Evolutionary conservation across 2,888 invertebrate genomes (phyloP).

Genomic region (Thalpophila matura): DNA sequence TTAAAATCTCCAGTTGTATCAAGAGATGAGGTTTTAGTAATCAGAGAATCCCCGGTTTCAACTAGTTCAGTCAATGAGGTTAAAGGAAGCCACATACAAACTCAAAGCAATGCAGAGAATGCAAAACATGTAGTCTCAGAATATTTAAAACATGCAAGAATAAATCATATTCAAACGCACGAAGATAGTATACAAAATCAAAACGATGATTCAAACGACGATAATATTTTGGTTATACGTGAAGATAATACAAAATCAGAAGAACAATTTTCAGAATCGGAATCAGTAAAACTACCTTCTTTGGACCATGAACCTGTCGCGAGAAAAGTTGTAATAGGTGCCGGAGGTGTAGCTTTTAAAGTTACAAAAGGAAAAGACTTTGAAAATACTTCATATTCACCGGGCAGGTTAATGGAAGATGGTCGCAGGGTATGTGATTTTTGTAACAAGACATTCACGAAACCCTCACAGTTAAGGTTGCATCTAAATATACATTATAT

Average conservation of each 20-base stretch:
- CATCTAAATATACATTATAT: slow-evolving; percentile 99
- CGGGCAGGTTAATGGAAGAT: slow-evolving; percentile 92
- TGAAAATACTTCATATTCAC: slow-evolving; percentile 84
- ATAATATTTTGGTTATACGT: slow-evolving; percentile 71
- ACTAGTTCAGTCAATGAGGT: slow-evolving; percentile 65
- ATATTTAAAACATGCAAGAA: slow-evolving; percentile 92
- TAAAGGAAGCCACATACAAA: slow-evolving; percentile 73
- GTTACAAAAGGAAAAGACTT: slow-evolving; percentile 90
- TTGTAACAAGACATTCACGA: slow-evolving; percentile 97
- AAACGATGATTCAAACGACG: slow-evolving; percentile 77
- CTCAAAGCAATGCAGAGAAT: slow-evolving; percentile 82
- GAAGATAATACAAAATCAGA: slow-evolving; percentile 82
- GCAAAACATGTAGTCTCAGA: slow-evolving; percentile 93
- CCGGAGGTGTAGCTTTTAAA: slow-evolving; percentile 91
- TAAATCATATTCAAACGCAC: slow-evolving; percentile 82
- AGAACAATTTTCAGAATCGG: slow-evolving; percentile 74
- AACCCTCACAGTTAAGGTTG: slow-evolving; percentile 96
- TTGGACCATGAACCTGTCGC: slow-evolving; percentile 88
- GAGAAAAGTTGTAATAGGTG: slow-evolving; percentile 92
- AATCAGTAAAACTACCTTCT: slow-evolving; percentile 76
- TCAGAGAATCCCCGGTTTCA: slow-evolving; percentile 63
- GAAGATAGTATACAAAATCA: slow-evolving; percentile 78
- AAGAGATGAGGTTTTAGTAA: slow-evolving; percentile 69
- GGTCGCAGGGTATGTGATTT: slow-evolving; percentile 95
- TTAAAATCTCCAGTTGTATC: slow-evolving; percentile 56